Percentiles rank a stretch among this genome's conserved stretches.
Conservation (phyloP, 2,113 vertebrate genomes). For the Leptobrachium ailaonicum region DNA sequence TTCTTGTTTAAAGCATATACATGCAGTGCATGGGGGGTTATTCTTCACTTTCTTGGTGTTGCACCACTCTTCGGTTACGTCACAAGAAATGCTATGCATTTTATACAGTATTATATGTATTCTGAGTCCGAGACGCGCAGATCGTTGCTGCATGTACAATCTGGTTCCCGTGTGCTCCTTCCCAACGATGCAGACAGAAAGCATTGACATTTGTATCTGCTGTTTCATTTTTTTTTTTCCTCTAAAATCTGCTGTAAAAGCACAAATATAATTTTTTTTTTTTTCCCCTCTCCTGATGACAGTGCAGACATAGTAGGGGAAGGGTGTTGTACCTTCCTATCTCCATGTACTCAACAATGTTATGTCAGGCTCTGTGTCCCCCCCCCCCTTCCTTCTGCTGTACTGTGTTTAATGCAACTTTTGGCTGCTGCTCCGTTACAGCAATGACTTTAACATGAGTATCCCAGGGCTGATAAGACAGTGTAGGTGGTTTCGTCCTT, state of each 20-base stretch:
- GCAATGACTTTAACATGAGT: no score
- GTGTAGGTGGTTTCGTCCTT: not conserved
- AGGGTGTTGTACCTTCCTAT: no score
- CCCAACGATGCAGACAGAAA: not conserved
- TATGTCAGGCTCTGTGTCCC: no score
- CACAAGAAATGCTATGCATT: conserved; percentile 27
- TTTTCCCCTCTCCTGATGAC: no score
- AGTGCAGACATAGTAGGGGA: no score
- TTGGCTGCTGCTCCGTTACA: no score
- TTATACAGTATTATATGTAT: conserved; percentile 3
- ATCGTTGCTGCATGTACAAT: not conserved
- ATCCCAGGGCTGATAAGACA: not conserved
- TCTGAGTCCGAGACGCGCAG: not conserved
- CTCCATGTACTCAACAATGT: no score
- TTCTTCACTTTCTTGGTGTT: not conserved
- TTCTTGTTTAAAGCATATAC: conserved; percentile 8
- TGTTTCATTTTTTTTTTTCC: not conserved
- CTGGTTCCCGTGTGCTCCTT: not conserved
- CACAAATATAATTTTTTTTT: not conserved
- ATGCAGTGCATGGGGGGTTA: conserved; percentile 34
- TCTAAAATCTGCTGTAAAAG: not conserved
- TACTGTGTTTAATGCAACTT: no score
- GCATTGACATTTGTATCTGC: not conserved
- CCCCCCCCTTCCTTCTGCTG: no score
- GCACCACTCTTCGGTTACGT: not conserved